Conservation (phyloP, 2,113 vertebrate genomes). For the Oreotrochilus melanogaster region DNA sequence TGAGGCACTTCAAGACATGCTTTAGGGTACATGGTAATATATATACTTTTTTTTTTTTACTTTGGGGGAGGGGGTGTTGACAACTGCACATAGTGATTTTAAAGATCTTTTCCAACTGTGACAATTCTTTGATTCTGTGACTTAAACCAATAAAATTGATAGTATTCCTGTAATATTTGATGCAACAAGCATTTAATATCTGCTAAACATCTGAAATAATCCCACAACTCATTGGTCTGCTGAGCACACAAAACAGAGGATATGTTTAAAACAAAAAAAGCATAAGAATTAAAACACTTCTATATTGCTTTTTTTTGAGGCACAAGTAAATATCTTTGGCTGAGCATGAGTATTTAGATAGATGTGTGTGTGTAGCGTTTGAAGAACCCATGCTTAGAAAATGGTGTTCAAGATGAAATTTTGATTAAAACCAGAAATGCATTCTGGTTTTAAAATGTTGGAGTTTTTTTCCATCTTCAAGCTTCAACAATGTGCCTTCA, state of each 20-base stretch:
- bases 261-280: constrained; percentile 17
- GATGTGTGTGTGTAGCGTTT: not conserved
- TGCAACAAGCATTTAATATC: constrained; percentile 41
- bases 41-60: too few relatives aligned
- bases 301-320: not conserved
- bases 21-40: too few relatives aligned
- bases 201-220: constrained; percentile 61
- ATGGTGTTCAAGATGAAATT: not conserved
- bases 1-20: too few relatives aligned
- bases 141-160: constrained; percentile 59
- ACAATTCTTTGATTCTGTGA: not conserved
- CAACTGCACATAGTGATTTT: too few relatives aligned
- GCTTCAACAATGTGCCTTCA: not conserved
- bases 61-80: too few relatives aligned
- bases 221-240: not conserved
- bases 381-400: not conserved
- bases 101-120: too few relatives aligned
- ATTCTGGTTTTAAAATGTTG: not conserved
- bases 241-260: constrained; percentile 1
- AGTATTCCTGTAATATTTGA: constrained; percentile 52
- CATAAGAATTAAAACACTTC: not conserved
- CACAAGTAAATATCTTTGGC: not conserved
- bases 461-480: not conserved
- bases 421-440: not conserved
- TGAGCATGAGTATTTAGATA: not conserved